Conservation (phyloP, 2,888 invertebrate species). For the Mesochorus sp. region DNA sequence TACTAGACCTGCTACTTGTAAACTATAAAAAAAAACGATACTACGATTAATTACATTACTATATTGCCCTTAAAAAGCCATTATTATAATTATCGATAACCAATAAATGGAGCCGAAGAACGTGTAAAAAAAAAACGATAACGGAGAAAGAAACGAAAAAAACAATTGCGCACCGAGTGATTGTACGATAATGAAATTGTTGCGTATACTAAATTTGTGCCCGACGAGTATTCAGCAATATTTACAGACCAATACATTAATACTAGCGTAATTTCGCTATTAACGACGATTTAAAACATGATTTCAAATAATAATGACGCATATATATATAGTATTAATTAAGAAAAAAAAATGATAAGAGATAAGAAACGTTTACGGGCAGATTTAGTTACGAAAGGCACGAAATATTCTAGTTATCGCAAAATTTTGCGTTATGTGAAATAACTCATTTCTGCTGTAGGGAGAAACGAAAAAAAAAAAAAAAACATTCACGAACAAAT, state of each 20-base stretch:
- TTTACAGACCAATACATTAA: conserved; percentile 61
- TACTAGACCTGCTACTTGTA: conserved; percentile 56
- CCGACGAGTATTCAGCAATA: conserved; percentile 62
- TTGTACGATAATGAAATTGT: conserved; percentile 40
- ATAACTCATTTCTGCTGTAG: conserved; percentile 14
- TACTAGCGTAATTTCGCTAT: conserved; percentile 43
- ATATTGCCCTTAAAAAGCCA: conserved; percentile 41
- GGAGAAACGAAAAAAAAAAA: not conserved
- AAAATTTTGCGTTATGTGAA: not conserved
- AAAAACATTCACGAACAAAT: conserved; percentile 20
- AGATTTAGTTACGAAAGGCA: conserved; percentile 16
- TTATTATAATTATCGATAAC: conserved; percentile 47
- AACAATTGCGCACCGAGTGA: conserved; percentile 10
- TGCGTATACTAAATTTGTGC: conserved; percentile 56
- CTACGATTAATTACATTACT: conserved; percentile 58
- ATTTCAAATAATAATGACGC: not conserved
- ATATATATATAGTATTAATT: conserved; percentile 20
- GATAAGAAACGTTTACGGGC: not conserved
- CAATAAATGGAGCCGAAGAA: conserved; percentile 14
- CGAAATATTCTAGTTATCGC: conserved; percentile 38
- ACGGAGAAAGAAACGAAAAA: not conserved
- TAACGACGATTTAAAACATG: conserved; percentile 20
- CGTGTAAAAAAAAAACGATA: not conserved
- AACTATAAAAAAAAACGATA: conserved; percentile 47
- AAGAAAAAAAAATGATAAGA: conserved; percentile 15